phyloP scores from a whole-genome alignment of 2,888 invertebrate species.

The Strigamia crassipes region DNA sequence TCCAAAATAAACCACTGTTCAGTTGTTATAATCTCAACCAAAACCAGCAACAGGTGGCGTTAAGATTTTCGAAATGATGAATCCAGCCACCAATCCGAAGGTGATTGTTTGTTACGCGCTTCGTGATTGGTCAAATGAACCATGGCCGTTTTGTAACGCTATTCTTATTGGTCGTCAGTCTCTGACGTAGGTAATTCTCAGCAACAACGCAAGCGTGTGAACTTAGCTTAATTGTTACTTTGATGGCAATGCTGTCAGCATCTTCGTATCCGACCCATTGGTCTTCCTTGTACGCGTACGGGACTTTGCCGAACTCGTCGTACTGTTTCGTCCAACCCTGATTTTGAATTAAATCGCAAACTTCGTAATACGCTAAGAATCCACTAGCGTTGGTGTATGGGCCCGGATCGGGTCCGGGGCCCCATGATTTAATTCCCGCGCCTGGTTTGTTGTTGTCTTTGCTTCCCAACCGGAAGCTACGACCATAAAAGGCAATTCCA shows the following conservation, averaged over 20 bases:
- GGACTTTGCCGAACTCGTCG: constrained; percentile 81
- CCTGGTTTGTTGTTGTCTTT: constrained; percentile 79
- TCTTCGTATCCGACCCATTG: constrained; percentile 93
- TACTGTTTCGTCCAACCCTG: constrained; percentile 81
- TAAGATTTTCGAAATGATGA: too few relatives aligned
- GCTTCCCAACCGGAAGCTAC: constrained; percentile 80
- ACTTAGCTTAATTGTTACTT: constrained; percentile 59
- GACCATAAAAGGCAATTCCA: constrained; percentile 86
- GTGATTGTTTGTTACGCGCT: too few relatives aligned
- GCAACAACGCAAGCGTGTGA: too few relatives aligned
- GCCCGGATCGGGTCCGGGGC: constrained; percentile 80
- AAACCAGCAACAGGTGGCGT: too few relatives aligned
- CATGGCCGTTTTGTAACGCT: too few relatives aligned
- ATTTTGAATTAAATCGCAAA: constrained; percentile 70
- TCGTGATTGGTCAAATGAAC: too few relatives aligned
- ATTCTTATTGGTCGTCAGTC: too few relatives aligned
- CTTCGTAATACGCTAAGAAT: constrained; percentile 65
- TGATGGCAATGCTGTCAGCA: constrained; percentile 77
- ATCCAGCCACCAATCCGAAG: too few relatives aligned
- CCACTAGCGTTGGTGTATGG: constrained; percentile 85
- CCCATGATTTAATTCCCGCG: constrained; percentile 85
- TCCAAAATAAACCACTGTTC: too few relatives aligned
- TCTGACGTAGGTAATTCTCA: too few relatives aligned
- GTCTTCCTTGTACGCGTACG: constrained; percentile 79
- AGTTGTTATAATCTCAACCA: too few relatives aligned